These are phyloP conservation scores for Aricia agestis DNA, from an alignment of 1,140 invertebrate genomes.

Conservation along the genomic window DNA sequence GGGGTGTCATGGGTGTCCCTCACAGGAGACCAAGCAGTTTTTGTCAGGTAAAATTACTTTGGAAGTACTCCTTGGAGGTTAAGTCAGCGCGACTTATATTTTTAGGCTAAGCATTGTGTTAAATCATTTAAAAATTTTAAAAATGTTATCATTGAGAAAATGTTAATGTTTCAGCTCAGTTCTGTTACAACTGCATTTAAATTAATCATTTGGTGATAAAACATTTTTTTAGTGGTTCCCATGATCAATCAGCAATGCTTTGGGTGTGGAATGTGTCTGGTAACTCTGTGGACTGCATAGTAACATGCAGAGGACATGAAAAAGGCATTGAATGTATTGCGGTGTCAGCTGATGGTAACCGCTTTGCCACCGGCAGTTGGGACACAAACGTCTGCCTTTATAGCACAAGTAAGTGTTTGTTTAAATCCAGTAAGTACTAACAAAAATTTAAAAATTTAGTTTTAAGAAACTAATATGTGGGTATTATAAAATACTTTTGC, in stretches of 20 bases:
- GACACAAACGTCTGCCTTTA: conserved; percentile 89
- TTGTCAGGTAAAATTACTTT: conserved; percentile 80
- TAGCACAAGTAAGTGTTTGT: conserved; percentile 79
- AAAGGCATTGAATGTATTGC: conserved; percentile 91
- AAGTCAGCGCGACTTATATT: no score
- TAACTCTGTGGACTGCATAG: conserved; percentile 88
- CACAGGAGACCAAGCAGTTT: conserved; percentile 79
- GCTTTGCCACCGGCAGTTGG: conserved; percentile 95
- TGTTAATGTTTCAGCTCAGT: no score
- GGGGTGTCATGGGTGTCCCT: conserved; percentile 90
- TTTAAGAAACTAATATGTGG: no score
- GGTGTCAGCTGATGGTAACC: conserved; percentile 79
- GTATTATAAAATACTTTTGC: no score
- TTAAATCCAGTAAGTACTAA: no score
- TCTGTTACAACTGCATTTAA: no score
- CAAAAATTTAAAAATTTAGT: no score
- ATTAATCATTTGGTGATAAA: background rate
- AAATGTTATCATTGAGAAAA: no score
- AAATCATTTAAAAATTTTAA: no score
- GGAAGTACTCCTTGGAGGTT: no score
- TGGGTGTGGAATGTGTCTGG: conserved; percentile 90
- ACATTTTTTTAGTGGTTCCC: conserved; percentile 82
- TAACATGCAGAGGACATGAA: conserved; percentile 91
- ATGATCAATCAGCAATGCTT: conserved; percentile 93
- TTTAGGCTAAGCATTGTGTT: no score